Conservation (phyloP, 1,140 invertebrate genomes). For the Aphelenchoides avenae region DNA sequence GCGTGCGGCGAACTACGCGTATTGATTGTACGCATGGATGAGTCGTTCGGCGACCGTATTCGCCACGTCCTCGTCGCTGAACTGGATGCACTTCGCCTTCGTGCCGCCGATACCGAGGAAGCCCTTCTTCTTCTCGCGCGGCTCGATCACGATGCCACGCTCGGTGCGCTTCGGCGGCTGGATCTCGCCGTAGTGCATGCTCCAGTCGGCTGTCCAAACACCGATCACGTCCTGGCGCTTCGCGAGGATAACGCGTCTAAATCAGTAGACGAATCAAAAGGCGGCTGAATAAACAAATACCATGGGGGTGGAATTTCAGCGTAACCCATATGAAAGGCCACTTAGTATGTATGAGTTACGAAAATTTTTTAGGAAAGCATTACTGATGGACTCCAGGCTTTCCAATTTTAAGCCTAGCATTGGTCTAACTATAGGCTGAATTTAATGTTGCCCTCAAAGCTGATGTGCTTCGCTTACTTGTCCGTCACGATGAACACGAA, state of each 20-base stretch:
- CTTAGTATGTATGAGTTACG: neutral
- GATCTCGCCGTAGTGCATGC: conserved; percentile 18
- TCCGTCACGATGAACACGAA: conserved; percentile 81
- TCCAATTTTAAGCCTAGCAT: too few species aligned
- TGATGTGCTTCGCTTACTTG: conserved; percentile 70
- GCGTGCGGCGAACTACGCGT: neutral
- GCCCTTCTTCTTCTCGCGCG: conserved; percentile 7
- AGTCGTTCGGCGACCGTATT: conserved; percentile 1
- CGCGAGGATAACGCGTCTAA: conserved; percentile 25
- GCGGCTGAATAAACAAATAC: conserved; percentile 11
- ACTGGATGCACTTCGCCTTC: conserved; percentile 6
- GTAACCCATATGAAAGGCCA: neutral
- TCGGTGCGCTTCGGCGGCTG: conserved; percentile 19
- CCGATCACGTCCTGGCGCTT: conserved; percentile 26
- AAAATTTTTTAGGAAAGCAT: too few species aligned
- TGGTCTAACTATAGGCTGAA: too few species aligned
- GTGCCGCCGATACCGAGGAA: conserved; percentile 8
- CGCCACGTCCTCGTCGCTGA: neutral
- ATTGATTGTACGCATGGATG: conserved; percentile 5
- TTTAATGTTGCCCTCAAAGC: too few species aligned
- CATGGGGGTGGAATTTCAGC: neutral
- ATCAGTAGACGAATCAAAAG: conserved; percentile 6
- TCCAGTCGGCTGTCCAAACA: conserved; percentile 31
- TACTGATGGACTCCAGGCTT: too few species aligned
- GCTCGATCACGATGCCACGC: too few species aligned